A percentile compares a stretch with the other conserved stretches of the same genome.
These are phyloP conservation scores for Artemisiospiza belli DNA, from an alignment of 2,113 vertebrate species.

Conservation along the genomic window DNA sequence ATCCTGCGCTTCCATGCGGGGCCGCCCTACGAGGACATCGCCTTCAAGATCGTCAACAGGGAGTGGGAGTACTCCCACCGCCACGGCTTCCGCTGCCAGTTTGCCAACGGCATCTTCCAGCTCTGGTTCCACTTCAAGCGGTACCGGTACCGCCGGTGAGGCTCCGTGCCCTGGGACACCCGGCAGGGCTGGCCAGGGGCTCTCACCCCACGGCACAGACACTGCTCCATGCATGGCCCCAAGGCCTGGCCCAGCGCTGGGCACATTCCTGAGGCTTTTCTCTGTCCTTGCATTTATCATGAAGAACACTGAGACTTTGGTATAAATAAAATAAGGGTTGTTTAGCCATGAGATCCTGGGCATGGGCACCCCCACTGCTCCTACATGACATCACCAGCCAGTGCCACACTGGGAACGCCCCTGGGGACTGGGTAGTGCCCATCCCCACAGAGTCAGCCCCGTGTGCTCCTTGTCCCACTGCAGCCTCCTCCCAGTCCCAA, in stretches of 20 bases:
- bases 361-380: accelerated
- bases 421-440: accelerated
- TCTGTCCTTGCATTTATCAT: not conserved
- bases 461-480: accelerated
- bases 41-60: constrained; percentile 95
- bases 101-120: constrained; percentile 97
- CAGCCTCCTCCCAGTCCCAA: accelerated
- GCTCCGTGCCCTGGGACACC: accelerated
- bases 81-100: constrained; percentile 97
- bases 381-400: accelerated
- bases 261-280: not conserved
- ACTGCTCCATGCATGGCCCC: accelerated
- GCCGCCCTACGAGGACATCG: constrained; percentile 94
- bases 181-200: accelerated
- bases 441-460: not conserved
- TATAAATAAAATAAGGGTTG: constrained; percentile 22
- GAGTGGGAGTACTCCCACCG: constrained; percentile 98
- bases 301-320: constrained; percentile 2
- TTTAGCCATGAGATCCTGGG: not conserved
- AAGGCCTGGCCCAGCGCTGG: not conserved
- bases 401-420: not conserved
- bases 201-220: accelerated
- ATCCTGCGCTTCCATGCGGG: constrained; percentile 94
- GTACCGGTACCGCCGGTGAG: constrained; percentile 91
- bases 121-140: constrained; percentile 99